Percentiles rank a stretch among this genome's conserved stretches.
Conservation (phyloP, 2,797 vertebrate species). For the Etheostoma nigrum region DNA sequence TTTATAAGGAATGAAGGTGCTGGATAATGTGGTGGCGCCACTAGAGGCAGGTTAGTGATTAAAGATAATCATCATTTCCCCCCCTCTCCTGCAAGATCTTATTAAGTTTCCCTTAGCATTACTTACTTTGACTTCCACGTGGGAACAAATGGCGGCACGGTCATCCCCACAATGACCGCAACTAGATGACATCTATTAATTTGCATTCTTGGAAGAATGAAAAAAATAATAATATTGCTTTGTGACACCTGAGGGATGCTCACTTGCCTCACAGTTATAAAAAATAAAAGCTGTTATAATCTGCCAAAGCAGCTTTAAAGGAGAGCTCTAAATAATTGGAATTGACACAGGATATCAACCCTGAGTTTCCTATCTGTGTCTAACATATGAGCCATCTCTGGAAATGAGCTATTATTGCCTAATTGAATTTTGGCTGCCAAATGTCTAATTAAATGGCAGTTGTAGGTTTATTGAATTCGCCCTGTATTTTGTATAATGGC, state of each 20-base stretch:
- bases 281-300: constrained; percentile 61
- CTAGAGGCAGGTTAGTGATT: constrained; percentile 95
- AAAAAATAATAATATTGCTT: constrained; percentile 46
- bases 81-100: constrained; percentile 83
- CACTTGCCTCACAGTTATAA: constrained; percentile 30
- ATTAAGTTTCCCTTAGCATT: constrained; percentile 90
- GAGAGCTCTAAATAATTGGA: constrained; percentile 74
- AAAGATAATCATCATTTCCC: constrained; percentile 93
- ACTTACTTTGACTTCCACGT: constrained; percentile 86
- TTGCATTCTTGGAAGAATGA: constrained; percentile 55
- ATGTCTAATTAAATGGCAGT: constrained; percentile 81
- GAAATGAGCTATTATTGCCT: constrained; percentile 77
- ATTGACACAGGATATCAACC: constrained; percentile 69
- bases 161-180: constrained; percentile 24
- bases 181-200: constrained; percentile 64
- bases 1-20: constrained; percentile 97
- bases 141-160: constrained; percentile 32
- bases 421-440: constrained; percentile 80
- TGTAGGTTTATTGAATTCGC: constrained; percentile 74
- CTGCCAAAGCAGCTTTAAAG: constrained; percentile 48
- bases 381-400: constrained; percentile 63
- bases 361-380: constrained; percentile 60
- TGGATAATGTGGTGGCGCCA: constrained; percentile 90
- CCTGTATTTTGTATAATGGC: constrained; percentile 62
- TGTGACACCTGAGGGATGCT: constrained; percentile 54